Conservation (phyloP, 2,797 vertebrate species). For the Lagodon rhomboides region DNA sequence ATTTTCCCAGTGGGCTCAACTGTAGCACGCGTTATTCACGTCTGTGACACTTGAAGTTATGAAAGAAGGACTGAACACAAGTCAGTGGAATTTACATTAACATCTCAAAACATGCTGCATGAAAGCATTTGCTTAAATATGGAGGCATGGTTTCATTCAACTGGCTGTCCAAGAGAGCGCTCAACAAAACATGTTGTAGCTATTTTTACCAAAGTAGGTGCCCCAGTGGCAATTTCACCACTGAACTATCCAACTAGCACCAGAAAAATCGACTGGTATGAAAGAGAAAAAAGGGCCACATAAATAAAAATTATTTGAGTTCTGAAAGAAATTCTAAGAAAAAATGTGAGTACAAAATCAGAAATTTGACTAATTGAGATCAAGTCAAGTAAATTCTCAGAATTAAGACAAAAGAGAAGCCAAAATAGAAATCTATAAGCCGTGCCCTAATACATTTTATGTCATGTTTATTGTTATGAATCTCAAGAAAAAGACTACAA, state of each 20-base stretch:
- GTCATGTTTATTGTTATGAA: neutral
- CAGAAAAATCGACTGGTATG: neutral
- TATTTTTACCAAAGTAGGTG: slow-evolving; percentile 1
- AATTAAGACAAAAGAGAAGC: too few relatives aligned
- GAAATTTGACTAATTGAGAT: neutral
- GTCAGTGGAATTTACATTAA: slow-evolving; percentile 23
- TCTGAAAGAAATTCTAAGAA: neutral
- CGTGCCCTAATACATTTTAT: too few relatives aligned
- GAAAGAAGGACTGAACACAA: slow-evolving; percentile 35
- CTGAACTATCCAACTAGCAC: slow-evolving; percentile 5
- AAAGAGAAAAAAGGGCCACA: neutral
- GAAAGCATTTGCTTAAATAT: slow-evolving; percentile 2
- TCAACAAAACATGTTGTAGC: slow-evolving; percentile 7
- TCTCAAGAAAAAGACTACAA: neutral
- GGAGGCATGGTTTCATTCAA: slow-evolving; percentile 6
- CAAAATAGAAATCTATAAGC: too few relatives aligned
- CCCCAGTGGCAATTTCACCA: neutral
- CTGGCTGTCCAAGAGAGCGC: neutral
- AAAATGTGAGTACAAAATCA: neutral
- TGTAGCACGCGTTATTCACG: slow-evolving; percentile 29
- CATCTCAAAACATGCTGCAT: slow-evolving; percentile 3
- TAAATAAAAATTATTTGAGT: neutral
- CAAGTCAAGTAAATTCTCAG: neutral
- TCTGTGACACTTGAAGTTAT: slow-evolving; percentile 20
- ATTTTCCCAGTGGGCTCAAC: slow-evolving; percentile 44